phyloP scores from a whole-genome alignment of 1,140 invertebrate genomes.

The Magallana gigas region DNA sequence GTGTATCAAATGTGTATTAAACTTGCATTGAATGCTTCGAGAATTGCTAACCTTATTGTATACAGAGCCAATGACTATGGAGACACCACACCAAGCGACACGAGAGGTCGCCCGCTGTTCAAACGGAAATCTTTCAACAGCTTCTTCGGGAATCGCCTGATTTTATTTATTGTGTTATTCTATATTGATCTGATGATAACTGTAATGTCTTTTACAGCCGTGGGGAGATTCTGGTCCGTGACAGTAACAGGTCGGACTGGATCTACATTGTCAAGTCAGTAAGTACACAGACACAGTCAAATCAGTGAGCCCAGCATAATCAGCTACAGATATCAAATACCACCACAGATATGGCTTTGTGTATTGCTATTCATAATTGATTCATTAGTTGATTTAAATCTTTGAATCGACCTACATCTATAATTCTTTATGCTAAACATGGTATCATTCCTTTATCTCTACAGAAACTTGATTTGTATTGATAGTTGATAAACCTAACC shows the following conservation, averaged over 20 bases:
- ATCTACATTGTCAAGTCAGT: slow-evolving; percentile 77
- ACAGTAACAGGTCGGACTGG: slow-evolving; percentile 76
- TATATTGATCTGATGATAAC: background rate
- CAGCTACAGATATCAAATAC: too few relatives aligned
- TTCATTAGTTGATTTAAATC: too few relatives aligned
- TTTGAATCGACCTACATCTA: too few relatives aligned
- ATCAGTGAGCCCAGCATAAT: too few relatives aligned
- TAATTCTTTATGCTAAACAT: too few relatives aligned
- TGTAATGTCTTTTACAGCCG: slow-evolving; percentile 62
- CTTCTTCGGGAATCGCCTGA: background rate
- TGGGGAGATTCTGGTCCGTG: slow-evolving; percentile 71
- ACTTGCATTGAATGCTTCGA: background rate
- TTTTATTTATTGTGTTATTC: slow-evolving; percentile 4
- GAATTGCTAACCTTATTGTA: background rate
- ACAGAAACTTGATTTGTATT: too few relatives aligned
- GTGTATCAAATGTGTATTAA: background rate
- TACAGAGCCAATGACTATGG: background rate
- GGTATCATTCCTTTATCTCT: too few relatives aligned
- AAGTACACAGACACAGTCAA: slow-evolving; percentile 36
- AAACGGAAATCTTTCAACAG: slow-evolving; percentile 26
- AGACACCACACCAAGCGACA: background rate
- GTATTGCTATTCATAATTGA: too few relatives aligned
- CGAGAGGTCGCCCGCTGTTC: background rate
- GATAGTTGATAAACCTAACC: too few relatives aligned
- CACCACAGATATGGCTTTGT: too few relatives aligned